phyloP scores from a whole-genome alignment of 2,888 invertebrate genomes.

The Phasia obesa region DNA sequence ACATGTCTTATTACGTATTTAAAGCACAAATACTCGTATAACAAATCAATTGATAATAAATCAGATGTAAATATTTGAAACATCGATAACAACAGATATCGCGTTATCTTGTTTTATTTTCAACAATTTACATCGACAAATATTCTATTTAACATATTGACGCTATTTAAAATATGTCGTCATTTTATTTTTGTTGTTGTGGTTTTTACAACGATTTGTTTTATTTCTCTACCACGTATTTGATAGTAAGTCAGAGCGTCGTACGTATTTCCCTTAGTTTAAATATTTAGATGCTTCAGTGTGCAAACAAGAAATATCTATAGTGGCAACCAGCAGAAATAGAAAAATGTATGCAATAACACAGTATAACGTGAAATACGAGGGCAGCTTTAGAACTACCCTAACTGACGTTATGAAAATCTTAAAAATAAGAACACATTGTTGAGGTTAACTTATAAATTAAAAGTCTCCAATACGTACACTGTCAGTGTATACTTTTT shows the following conservation, averaged over 20 bases:
- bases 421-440: no score
- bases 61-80: neutral
- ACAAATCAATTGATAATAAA: neutral
- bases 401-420: no score
- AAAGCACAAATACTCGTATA: no score
- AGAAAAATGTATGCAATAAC: neutral
- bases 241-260: no score
- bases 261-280: no score
- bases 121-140: conserved; percentile 39
- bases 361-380: neutral
- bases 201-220: conserved; percentile 12
- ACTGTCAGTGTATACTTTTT: no score
- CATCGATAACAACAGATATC: neutral
- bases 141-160: conserved; percentile 38
- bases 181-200: conserved; percentile 38
- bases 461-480: no score
- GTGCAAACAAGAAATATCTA: conserved; percentile 3
- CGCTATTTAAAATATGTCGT: conserved; percentile 49
- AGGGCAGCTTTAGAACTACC: no score
- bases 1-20: no score
- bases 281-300: conserved; percentile 3
- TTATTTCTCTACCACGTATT: conserved; percentile 13
- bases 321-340: neutral
- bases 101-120: conserved; percentile 3
- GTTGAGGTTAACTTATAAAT: no score